phyloP scores from a whole-genome alignment of 2,888 invertebrate genomes.

The Epinotia brunnichana region DNA sequence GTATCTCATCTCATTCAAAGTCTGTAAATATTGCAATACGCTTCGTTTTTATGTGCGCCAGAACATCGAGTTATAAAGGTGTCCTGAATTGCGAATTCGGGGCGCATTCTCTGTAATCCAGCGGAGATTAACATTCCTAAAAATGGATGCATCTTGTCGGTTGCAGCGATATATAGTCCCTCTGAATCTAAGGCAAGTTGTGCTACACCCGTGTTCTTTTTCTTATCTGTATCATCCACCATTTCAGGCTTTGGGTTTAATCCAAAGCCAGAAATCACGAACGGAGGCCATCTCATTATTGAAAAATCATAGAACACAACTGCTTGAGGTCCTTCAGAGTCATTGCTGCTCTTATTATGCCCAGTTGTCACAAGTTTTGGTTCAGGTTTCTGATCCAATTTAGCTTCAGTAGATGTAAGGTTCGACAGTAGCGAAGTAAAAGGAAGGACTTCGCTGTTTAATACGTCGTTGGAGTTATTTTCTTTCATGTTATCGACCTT shows the following conservation, averaged over 20 bases:
- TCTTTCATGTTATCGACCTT: constrained; percentile 5
- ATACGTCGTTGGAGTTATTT: not conserved
- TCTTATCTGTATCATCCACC: constrained; percentile 38
- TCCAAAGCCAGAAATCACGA: not conserved
- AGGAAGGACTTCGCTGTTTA: not conserved
- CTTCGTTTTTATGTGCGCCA: constrained; percentile 58
- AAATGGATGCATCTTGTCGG: constrained; percentile 66
- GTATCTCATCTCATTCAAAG: constrained; percentile 51
- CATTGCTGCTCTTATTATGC: not conserved
- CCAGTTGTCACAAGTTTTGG: not conserved
- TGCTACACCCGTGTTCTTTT: constrained; percentile 43
- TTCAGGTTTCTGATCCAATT: not conserved
- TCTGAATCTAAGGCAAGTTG: constrained; percentile 62
- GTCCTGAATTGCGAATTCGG: constrained; percentile 65
- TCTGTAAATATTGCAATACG: constrained; percentile 69
- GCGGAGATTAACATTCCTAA: constrained; percentile 61
- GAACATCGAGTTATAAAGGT: constrained; percentile 64
- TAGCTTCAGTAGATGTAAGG: not conserved
- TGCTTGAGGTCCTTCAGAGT: constrained; percentile 54
- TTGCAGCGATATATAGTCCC: constrained; percentile 69
- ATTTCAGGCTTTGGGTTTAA: constrained; percentile 39
- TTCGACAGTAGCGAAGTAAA: not conserved
- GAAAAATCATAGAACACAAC: constrained; percentile 64
- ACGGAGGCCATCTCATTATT: not conserved
- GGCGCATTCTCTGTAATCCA: constrained; percentile 61